Conservation (phyloP, 2,797 vertebrate genomes). For the Staurois parvus region DNA sequence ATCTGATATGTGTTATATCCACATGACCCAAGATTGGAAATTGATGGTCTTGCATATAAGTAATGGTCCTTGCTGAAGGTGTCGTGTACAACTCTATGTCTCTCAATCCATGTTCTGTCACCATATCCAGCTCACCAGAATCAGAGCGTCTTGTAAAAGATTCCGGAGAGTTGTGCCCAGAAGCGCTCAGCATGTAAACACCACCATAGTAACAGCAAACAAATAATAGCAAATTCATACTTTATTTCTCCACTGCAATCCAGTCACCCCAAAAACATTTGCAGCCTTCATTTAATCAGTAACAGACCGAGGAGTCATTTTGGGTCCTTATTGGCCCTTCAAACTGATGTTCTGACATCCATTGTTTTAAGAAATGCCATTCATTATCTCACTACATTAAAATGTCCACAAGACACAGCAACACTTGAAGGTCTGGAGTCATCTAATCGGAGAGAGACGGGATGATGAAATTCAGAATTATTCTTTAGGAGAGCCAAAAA, state of each 20-base stretch:
- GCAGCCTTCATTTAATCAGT: not conserved
- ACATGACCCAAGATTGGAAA: too few species aligned
- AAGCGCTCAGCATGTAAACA: not conserved
- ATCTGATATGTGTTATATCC: too few species aligned
- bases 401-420: slow-evolving; percentile 2
- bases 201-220: not conserved
- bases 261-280: not conserved
- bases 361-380: not conserved
- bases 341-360: not conserved
- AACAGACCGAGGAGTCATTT: not conserved
- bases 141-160: not conserved
- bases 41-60: not conserved
- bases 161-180: not conserved
- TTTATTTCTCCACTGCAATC: not conserved
- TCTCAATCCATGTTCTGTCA: not conserved
- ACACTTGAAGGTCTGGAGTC: not conserved
- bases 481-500: slow-evolving; percentile 5
- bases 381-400: slow-evolving; percentile 32
- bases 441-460: not conserved
- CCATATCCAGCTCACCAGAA: not conserved
- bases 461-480: slow-evolving; percentile 2
- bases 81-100: not conserved
- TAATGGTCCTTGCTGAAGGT: not conserved
- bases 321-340: too few species aligned
- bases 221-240: not conserved